These are phyloP conservation scores for Drepana arcuata DNA, from an alignment of 1,140 invertebrate species.

Conservation along the genomic window DNA sequence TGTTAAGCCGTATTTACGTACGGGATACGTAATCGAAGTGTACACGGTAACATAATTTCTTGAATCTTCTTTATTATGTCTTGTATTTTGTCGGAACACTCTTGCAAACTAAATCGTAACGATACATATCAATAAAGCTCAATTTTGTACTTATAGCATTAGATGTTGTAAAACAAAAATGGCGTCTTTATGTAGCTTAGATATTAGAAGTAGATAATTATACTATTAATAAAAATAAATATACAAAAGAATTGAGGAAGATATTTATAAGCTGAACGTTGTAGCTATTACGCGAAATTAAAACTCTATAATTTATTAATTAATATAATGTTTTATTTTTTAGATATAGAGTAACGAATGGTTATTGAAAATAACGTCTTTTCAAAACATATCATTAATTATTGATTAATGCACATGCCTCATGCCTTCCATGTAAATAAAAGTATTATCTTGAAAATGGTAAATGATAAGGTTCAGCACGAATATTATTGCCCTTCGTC, in stretches of 20 bases:
- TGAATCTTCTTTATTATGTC: too few relatives aligned
- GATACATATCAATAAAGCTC: conserved; percentile 68
- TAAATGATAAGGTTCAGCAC: too few relatives aligned
- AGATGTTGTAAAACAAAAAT: conserved; percentile 53
- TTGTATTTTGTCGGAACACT: background rate
- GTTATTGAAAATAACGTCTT: too few relatives aligned
- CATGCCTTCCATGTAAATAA: conserved; percentile 63
- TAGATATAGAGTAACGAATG: too few relatives aligned
- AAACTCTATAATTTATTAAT: conserved; percentile 4
- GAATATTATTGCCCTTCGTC: too few relatives aligned
- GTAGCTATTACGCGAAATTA: conserved; percentile 26
- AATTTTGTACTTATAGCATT: conserved; percentile 66
- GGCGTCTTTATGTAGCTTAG: conserved; percentile 48
- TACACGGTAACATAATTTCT: too few relatives aligned
- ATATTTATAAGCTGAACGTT: conserved; percentile 30
- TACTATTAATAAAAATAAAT: too few relatives aligned
- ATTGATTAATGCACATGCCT: conserved; percentile 34
- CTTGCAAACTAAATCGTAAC: conserved; percentile 18
- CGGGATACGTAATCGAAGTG: too few relatives aligned
- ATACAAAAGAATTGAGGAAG: conserved; percentile 26
- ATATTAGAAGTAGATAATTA: conserved; percentile 37
- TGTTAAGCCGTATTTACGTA: too few relatives aligned
- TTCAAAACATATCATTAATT: too few relatives aligned
- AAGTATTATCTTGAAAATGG: too few relatives aligned
- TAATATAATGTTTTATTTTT: background rate